These are phyloP conservation scores for Brachirus orientalis DNA, from an alignment of 2,113 vertebrate genomes.

Conservation along the genomic window DNA sequence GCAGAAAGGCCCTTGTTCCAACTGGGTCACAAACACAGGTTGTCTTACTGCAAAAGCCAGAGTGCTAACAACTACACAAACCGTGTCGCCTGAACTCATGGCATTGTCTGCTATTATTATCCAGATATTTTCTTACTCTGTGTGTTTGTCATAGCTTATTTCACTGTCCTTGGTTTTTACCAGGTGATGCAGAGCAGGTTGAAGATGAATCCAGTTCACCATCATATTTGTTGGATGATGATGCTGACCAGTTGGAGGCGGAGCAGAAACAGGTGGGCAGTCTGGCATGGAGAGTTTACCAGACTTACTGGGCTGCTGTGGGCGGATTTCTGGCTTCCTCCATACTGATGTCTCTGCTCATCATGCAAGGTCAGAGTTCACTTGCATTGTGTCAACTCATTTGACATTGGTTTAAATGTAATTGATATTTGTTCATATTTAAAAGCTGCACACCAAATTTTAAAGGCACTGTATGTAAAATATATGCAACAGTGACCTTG, in stretches of 20 bases:
- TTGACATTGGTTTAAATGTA: not conserved
- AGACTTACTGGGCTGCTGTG: slow-evolving; percentile 89
- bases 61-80: too few relatives aligned
- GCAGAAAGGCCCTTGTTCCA: too few relatives aligned
- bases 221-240: slow-evolving; percentile 38
- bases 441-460: too few relatives aligned
- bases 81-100: too few relatives aligned
- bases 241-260: slow-evolving; percentile 60
- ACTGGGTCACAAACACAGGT: too few relatives aligned
- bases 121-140: too few relatives aligned
- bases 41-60: too few relatives aligned
- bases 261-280: slow-evolving; percentile 92
- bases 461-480: too few relatives aligned
- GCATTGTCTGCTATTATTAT: too few relatives aligned
- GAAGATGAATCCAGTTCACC: slow-evolving; percentile 45
- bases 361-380: slow-evolving; percentile 91
- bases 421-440: too few relatives aligned
- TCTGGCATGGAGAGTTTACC: slow-evolving; percentile 89
- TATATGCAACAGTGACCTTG: too few relatives aligned
- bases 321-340: slow-evolving; percentile 82
- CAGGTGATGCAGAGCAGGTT: slow-evolving; percentile 53
- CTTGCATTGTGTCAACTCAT: not conserved
- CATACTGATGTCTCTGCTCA: slow-evolving; percentile 85
- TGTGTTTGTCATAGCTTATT: too few relatives aligned
- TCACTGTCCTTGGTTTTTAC: not conserved